Conservation (phyloP, 2,888 invertebrate species). For the Amphipoea oculea region DNA sequence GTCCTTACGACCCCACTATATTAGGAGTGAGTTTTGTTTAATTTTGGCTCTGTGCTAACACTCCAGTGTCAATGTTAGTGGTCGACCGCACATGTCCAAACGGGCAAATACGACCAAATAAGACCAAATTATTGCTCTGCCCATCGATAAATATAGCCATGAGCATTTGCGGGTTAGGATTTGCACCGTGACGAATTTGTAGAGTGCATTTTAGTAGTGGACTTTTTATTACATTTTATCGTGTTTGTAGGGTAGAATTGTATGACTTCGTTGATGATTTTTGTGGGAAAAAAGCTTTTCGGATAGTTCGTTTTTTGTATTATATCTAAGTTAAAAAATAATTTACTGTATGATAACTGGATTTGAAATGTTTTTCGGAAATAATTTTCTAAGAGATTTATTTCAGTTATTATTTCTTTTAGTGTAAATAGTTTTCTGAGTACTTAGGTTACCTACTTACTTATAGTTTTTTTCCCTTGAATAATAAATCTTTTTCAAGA, state of each 20-base stretch:
- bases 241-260: background rate
- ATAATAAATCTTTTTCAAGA: background rate
- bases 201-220: background rate
- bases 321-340: background rate
- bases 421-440: background rate
- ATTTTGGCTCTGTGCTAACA: constrained; percentile 87
- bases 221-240: constrained; percentile 23
- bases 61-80: constrained; percentile 84
- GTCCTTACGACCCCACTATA: constrained; percentile 72
- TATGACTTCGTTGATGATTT: background rate
- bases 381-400: background rate
- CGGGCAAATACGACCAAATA: constrained; percentile 82
- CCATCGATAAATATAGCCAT: constrained; percentile 75
- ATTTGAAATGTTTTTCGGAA: background rate
- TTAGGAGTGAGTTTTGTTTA: constrained; percentile 88
- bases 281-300: background rate
- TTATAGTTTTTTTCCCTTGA: background rate
- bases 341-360: background rate
- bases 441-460: no score
- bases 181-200: constrained; percentile 42
- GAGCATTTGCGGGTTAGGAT: constrained; percentile 60
- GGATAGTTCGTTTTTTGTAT: background rate
- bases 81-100: constrained; percentile 83
- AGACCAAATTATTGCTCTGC: constrained; percentile 85
- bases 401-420: background rate